Percentiles rank a stretch among this genome's conserved stretches.
These are phyloP conservation scores for Parthenolecanium corni DNA, from an alignment of 2,888 invertebrate genomes.

Conservation along the genomic window DNA sequence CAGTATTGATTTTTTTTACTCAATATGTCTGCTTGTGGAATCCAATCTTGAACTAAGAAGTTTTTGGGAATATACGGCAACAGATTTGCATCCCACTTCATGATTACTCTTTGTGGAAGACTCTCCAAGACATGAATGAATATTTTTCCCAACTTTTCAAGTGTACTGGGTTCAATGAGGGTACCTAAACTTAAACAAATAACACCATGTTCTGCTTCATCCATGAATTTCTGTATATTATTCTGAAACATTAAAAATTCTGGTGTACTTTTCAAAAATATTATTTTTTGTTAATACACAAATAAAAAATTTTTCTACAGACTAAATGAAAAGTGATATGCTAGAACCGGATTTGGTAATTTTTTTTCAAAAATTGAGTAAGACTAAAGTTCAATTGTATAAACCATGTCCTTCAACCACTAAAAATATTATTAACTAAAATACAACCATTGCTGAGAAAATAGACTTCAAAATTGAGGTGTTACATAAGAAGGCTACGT, in stretches of 20 bases:
- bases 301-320: background rate
- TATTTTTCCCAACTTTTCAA: background rate
- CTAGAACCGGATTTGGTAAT: too few relatives aligned
- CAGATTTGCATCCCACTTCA: slow-evolving; percentile 27
- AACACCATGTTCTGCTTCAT: slow-evolving; percentile 15
- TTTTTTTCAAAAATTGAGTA: background rate
- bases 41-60: slow-evolving; percentile 25
- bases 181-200: slow-evolving; percentile 29
- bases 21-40: slow-evolving; percentile 19
- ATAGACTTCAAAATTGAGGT: too few relatives aligned
- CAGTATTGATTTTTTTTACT: too few relatives aligned
- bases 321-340: too few relatives aligned
- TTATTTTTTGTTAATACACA: background rate
- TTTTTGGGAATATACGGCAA: slow-evolving; percentile 20
- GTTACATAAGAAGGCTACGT: too few relatives aligned
- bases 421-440: too few relatives aligned
- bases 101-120: slow-evolving; percentile 25
- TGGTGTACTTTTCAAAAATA: background rate
- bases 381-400: background rate
- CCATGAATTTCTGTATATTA: too few relatives aligned
- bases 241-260: background rate
- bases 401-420: too few relatives aligned
- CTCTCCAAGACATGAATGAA: slow-evolving; percentile 3
- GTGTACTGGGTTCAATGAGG: background rate
- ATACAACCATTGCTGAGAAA: too few relatives aligned